Conservation (phyloP, 2,113 vertebrate genomes). For the Protomyctophum bolini region DNA sequence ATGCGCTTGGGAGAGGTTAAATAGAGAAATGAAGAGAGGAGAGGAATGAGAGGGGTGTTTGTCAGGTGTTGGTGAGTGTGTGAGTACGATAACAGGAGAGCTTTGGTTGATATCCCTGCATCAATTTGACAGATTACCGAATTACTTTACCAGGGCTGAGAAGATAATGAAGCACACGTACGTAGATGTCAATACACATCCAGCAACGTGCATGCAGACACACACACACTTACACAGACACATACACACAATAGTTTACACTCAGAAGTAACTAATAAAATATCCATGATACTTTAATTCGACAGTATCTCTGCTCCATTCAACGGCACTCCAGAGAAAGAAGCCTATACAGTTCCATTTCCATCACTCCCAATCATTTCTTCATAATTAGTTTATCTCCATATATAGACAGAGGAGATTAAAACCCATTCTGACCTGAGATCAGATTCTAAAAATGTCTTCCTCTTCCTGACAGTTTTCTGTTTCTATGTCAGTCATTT, state of each 20-base stretch:
- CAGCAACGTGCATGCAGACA: not conserved
- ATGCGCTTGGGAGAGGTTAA: not conserved
- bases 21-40: not conserved
- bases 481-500: no score
- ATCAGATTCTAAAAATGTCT: no score
- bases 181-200: no score
- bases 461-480: no score
- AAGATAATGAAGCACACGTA: no score
- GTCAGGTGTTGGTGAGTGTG: constrained; percentile 35
- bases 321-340: not conserved
- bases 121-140: constrained; percentile 5
- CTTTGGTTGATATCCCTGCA: constrained; percentile 34
- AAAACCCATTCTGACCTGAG: no score
- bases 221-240: not conserved
- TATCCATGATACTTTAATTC: no score
- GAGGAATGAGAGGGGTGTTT: constrained; percentile 17
- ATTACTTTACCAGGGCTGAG: no score
- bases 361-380: not conserved
- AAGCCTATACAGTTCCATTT: not conserved
- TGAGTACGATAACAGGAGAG: constrained; percentile 19
- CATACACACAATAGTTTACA: no score
- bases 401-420: not conserved
- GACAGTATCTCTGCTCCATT: not conserved
- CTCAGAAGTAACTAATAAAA: no score
- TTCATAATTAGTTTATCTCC: not conserved